Base-by-base conservation (phyloP, 2,797 vertebrate genomes). In the Sandelia bainsii region DNA sequence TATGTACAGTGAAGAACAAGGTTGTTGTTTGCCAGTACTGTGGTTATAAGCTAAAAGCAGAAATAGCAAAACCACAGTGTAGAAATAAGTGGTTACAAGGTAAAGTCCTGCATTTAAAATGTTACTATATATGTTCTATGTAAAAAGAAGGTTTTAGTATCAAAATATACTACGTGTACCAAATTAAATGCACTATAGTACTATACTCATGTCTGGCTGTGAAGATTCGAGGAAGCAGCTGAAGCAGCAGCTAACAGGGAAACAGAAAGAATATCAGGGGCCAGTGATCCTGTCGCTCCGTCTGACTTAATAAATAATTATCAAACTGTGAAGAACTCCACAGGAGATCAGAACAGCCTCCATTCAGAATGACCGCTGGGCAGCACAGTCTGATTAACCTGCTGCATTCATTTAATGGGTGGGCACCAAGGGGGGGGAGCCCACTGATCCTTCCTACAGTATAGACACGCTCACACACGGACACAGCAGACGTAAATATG, bases 401-500 rank as follows among this genome's bases (percentile, higher is more conserved):
- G 53, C 50, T 54, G 49, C 17, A 77, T 49, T 69, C 32, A 29
- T 62, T 57, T 13, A 45, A 20, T 11, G 13, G 51, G 11, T 1
- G 9, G 40, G 37, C 48, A 6, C 0, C 17, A n/a, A n/a, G n/a
- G n/a, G 23, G 44, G 19, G 51, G 19, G 25, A 19, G 13, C 49
- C 25, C 23, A 11, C 11, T 27, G n/a, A 57, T 14, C 25, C 68
- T 46, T 74, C 70, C 45, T 48, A 46, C 51, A 32, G 10, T 12
- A 53, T 5, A 44, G 10, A 59, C 8, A 22, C 6, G 25, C 49
- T 37, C 39, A 48, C 27, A 57, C 48, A 19, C 59, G 11, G 17
- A 48, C 37, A 42, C 61, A 49, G 64, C 44, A 59, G 40, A 67
- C 62, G 64, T 71, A 70, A 82, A 75, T 69, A 67, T 72, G 79